Conservation (phyloP, 2,113 vertebrate species). For the Harpagus bidentatus region DNA sequence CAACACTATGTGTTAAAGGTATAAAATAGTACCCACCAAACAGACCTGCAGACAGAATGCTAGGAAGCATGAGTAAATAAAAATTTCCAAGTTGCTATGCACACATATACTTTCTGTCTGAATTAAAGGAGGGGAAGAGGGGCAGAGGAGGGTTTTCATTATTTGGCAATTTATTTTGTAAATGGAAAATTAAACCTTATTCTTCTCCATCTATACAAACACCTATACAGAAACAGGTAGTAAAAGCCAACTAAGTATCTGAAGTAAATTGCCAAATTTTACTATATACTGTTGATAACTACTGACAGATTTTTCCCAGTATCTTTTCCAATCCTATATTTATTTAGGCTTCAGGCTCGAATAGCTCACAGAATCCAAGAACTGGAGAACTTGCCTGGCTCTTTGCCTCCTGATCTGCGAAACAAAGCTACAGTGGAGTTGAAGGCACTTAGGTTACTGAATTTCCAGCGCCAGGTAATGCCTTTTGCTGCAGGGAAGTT, state of each 20-base stretch:
- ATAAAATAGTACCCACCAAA: not conserved
- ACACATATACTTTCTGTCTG: not conserved
- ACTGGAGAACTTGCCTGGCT: constrained; percentile 91
- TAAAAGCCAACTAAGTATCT: not conserved
- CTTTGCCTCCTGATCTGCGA: constrained; percentile 88
- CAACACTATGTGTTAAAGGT: not conserved
- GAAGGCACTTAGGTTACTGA: constrained; percentile 90
- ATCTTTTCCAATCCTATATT: not conserved
- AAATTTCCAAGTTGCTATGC: not conserved
- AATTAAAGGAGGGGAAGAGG: not conserved
- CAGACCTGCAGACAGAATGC: not conserved
- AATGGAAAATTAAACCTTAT: not conserved
- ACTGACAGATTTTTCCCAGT: not conserved
- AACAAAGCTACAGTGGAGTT: constrained; percentile 93
- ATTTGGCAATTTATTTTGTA: not conserved
- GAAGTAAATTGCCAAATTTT: not conserved
- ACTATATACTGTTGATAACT: constrained; percentile 14
- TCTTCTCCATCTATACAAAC: not conserved
- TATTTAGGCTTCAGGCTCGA: constrained; percentile 86
- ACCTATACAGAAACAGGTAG: not conserved
- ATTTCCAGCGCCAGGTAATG: constrained; percentile 92
- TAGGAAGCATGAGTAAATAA: not conserved
- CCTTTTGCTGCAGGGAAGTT: not conserved
- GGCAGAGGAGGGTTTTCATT: not conserved
- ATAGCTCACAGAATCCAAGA: constrained; percentile 93